Evolutionary conservation across 2,888 invertebrate species (phyloP).

Genomic region (Polyploca ridens): DNA sequence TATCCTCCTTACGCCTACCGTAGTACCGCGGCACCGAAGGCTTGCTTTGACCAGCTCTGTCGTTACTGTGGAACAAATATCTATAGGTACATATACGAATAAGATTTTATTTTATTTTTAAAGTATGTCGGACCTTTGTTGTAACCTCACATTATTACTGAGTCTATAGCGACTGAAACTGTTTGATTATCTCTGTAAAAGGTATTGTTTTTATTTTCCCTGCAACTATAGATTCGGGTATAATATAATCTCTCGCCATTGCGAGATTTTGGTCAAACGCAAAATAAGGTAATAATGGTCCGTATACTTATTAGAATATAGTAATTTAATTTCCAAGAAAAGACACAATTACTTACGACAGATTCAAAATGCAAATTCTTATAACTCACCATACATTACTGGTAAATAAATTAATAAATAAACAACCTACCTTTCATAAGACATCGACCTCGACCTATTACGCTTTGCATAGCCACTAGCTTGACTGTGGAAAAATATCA

Average conservation of each 20-base stretch:
- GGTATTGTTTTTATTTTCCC: too few species aligned
- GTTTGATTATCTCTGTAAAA: too few species aligned
- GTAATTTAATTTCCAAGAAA: background rate
- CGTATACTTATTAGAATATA: too few species aligned
- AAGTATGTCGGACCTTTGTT: too few species aligned
- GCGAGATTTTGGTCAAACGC: too few species aligned
- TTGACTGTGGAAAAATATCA: slow-evolving; percentile 60
- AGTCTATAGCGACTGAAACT: too few species aligned
- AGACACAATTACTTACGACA: background rate
- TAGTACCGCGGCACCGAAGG: slow-evolving; percentile 72
- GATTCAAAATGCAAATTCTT: background rate
- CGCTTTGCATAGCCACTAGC: slow-evolving; percentile 65
- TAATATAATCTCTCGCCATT: too few species aligned
- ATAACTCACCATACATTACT: slow-evolving; percentile 29
- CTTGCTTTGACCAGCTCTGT: slow-evolving; percentile 38
- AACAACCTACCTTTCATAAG: slow-evolving; percentile 76
- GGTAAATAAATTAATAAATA: slow-evolving; percentile 31
- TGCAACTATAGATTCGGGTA: too few species aligned
- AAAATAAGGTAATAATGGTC: too few species aligned
- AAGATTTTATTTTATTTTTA: too few species aligned
- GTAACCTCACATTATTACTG: too few species aligned
- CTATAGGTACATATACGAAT: too few species aligned
- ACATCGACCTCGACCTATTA: slow-evolving; percentile 74
- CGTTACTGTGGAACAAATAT: slow-evolving; percentile 28
- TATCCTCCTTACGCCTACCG: slow-evolving; percentile 74